Conservation (phyloP, 2,888 invertebrate genomes). For the Omphaloscelis lunosa region DNA sequence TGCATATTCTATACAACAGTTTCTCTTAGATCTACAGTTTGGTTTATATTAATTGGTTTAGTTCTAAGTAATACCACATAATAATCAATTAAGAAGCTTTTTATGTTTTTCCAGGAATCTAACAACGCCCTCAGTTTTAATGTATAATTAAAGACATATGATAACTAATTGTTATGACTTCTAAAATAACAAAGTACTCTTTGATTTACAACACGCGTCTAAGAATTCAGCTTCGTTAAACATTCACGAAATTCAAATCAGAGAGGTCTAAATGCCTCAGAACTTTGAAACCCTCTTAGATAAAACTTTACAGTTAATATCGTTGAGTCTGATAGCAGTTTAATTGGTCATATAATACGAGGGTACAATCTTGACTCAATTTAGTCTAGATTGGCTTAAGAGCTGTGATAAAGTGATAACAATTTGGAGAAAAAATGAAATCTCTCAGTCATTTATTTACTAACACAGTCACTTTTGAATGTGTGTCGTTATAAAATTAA, state of each 20-base stretch:
- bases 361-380: conserved; percentile 54
- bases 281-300: conserved; percentile 63
- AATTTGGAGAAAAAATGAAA: conserved; percentile 44
- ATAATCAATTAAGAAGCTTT: neutral
- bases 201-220: conserved; percentile 12
- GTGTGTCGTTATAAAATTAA: conserved; percentile 19
- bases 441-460: neutral
- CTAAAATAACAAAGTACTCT: conserved; percentile 9
- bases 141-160: neutral
- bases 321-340: conserved; percentile 70
- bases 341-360: conserved; percentile 69
- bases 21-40: neutral
- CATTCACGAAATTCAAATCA: conserved; percentile 83
- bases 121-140: neutral
- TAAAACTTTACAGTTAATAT: conserved; percentile 74
- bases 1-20: neutral
- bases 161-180: neutral
- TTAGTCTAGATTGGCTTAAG: conserved; percentile 32
- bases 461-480: conserved; percentile 12
- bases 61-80: neutral
- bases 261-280: conserved; percentile 69
- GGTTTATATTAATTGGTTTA: neutral
- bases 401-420: conserved; percentile 29
- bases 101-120: neutral
- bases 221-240: conserved; percentile 63